Conservation (phyloP, 2,113 vertebrate species). For the Syrrhaptes paradoxus region DNA sequence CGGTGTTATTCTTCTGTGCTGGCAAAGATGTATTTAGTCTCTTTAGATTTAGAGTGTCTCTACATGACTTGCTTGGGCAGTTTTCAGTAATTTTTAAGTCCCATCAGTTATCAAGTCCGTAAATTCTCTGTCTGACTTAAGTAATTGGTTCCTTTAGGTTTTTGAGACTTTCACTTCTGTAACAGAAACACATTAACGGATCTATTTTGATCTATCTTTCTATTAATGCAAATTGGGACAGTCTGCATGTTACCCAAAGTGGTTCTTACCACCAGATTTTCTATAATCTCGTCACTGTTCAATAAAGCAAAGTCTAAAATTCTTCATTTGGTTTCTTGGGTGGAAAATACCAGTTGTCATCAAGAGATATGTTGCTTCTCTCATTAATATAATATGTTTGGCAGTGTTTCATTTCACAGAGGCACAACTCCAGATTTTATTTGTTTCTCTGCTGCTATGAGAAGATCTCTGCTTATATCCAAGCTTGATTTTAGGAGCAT, state of each 20-base stretch:
- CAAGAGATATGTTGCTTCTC: not conserved
- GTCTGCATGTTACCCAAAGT: not conserved
- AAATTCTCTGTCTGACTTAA: not conserved
- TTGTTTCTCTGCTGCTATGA: not conserved
- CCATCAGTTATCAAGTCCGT: not conserved
- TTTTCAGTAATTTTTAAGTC: not conserved
- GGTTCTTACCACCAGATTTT: not conserved
- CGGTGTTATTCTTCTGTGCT: accelerated
- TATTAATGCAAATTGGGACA: not conserved
- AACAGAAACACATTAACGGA: not conserved
- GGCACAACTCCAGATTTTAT: not conserved
- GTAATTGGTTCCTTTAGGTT: conserved; percentile 10
- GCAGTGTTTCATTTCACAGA: not conserved
- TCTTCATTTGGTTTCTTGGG: not conserved
- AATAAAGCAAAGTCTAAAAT: not conserved
- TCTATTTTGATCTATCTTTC: not conserved
- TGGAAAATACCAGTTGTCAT: not conserved
- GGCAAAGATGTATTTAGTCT: not conserved
- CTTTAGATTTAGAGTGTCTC: not conserved
- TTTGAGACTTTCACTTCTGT: not conserved
- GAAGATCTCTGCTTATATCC: not conserved
- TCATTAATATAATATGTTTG: not conserved
- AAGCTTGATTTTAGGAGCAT: not conserved
- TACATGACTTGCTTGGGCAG: not conserved
- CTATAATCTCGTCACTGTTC: not conserved